Evolutionary conservation across 2,797 vertebrate species (phyloP).

Genomic region (Allobates femoralis): DNA sequence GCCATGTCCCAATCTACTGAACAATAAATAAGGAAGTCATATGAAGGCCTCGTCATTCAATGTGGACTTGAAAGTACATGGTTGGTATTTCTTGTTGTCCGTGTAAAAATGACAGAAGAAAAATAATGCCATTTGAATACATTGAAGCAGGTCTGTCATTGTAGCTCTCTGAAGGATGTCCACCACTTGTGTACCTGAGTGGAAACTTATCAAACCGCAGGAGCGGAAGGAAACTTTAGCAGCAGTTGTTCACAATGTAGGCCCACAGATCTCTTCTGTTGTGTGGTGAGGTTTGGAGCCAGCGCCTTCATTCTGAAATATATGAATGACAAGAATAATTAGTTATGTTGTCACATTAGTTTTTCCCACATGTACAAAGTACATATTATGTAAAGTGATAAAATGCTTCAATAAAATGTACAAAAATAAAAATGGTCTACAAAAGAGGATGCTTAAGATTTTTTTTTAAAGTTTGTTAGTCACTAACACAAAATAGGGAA

Average conservation of each 20-base stretch:
- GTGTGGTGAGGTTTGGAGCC: constrained; percentile 67
- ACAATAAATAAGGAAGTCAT: constrained; percentile 69
- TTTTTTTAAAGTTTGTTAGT: too few species aligned
- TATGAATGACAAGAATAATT: constrained; percentile 54
- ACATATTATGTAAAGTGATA: too few species aligned
- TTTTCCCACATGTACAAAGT: too few species aligned
- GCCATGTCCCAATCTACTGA: constrained; percentile 71
- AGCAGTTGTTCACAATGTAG: constrained; percentile 70
- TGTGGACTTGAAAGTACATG: constrained; percentile 55
- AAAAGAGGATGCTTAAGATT: too few species aligned
- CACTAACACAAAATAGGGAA: too few species aligned
- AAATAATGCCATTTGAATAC: constrained; percentile 65
- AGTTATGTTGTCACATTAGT: background rate
- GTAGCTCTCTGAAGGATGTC: constrained; percentile 65
- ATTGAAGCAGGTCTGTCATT: constrained; percentile 66
- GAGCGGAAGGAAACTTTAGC: constrained; percentile 71
- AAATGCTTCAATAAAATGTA: too few species aligned
- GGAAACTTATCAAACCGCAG: constrained; percentile 65
- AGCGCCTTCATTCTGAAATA: constrained; percentile 77
- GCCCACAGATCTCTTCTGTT: constrained; percentile 70
- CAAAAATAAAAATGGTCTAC: too few species aligned
- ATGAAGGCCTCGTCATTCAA: constrained; percentile 67
- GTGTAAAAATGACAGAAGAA: constrained; percentile 67
- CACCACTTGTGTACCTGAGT: constrained; percentile 66
- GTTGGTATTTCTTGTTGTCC: constrained; percentile 62